Evolutionary conservation across 1,140 invertebrate genomes (phyloP).

Genomic region (Bombus confusus): DNA sequence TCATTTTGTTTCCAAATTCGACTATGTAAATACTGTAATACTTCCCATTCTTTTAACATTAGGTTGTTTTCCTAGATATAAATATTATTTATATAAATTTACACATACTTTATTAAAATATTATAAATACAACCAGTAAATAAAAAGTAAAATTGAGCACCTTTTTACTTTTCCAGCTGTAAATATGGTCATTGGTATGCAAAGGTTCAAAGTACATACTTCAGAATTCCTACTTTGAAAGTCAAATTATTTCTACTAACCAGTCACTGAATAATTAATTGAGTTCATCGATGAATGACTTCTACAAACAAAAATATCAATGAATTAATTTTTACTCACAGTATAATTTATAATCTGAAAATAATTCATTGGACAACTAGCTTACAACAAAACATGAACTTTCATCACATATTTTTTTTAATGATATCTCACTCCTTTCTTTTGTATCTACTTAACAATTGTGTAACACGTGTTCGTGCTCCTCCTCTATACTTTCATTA

Average conservation of each 20-base stretch:
- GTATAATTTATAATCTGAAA: neutral
- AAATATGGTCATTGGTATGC: neutral
- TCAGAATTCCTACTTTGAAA: neutral
- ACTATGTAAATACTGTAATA: neutral
- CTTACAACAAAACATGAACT: constrained; percentile 33
- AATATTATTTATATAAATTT: neutral
- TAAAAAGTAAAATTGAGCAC: neutral
- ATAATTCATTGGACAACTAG: neutral
- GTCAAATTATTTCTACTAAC: neutral
- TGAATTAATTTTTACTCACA: constrained; percentile 20
- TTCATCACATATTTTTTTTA: constrained; percentile 30
- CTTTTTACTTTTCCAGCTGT: neutral
- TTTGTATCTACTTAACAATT: neutral
- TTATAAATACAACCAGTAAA: neutral
- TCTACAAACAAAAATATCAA: constrained; percentile 49
- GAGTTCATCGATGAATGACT: neutral
- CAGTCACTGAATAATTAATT: neutral
- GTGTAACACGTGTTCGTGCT: neutral
- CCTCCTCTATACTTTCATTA: neutral
- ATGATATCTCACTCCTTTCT: neutral
- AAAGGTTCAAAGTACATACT: neutral
- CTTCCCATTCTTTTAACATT: neutral
- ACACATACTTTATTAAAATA: neutral
- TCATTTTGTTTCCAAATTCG: neutral
- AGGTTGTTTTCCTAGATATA: neutral